Conservation (phyloP, 2,797 vertebrate species). For the Alfaro cultratus region DNA sequence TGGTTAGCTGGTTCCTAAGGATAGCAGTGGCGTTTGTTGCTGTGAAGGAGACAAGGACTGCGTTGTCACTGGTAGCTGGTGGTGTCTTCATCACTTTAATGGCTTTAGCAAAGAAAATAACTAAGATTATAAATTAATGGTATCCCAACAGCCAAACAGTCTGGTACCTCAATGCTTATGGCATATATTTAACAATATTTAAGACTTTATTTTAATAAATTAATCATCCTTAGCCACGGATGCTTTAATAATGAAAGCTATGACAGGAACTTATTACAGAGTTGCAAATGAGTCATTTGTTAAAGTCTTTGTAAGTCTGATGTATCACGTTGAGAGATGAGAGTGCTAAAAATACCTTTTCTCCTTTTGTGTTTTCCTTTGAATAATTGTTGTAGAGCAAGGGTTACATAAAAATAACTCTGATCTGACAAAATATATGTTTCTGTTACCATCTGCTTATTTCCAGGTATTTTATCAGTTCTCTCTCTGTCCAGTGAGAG, state of each 20-base stretch:
- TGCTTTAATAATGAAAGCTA: not conserved
- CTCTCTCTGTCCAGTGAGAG: conserved; percentile 96
- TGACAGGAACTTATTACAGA: not conserved
- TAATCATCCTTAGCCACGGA: not conserved
- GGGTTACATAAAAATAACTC: not conserved
- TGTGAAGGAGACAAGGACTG: not conserved
- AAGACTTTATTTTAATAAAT: not conserved
- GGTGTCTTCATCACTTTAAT: not conserved
- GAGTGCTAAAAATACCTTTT: not conserved
- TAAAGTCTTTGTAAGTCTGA: not conserved
- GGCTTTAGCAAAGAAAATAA: not conserved
- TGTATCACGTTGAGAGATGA: not conserved
- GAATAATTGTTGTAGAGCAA: conserved; percentile 6
- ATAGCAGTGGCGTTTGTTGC: not conserved
- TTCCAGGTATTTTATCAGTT: conserved; percentile 94
- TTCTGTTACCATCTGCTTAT: conserved; percentile 26
- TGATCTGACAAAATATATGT: not conserved
- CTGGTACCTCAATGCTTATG: not conserved
- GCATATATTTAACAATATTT: not conserved
- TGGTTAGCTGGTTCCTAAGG: not conserved
- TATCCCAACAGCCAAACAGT: not conserved
- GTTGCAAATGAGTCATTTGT: not conserved
- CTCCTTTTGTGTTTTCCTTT: not conserved
- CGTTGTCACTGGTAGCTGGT: not conserved
- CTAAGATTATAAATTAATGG: not conserved